A percentile compares a stretch with the other conserved stretches of the same genome.
Conservation (phyloP, 2,113 vertebrate species). For the Ameiurus melas region DNA sequence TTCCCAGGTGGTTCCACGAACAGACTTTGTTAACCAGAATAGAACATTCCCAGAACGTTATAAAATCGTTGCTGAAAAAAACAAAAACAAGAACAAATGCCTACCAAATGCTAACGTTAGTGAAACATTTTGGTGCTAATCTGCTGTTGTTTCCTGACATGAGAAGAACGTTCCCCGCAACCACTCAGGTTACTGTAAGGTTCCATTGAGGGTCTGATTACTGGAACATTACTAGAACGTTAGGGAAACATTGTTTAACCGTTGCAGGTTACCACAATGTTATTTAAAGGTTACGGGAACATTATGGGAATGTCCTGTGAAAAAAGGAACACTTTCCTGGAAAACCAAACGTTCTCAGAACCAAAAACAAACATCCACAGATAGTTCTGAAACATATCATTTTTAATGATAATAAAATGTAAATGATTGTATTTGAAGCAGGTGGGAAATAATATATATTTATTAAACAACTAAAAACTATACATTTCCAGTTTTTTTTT, state of each 20-base stretch:
- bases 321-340: background rate
- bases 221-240: background rate
- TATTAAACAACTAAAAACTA: background rate
- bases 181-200: background rate
- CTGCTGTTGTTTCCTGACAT: background rate
- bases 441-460: background rate
- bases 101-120: background rate
- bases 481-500: no score
- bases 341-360: background rate
- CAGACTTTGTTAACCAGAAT: background rate
- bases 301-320: background rate
- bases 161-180: background rate
- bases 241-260: background rate
- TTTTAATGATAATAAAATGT: no score
- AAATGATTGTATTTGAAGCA: background rate
- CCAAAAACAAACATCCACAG: background rate
- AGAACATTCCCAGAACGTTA: background rate
- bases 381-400: no score
- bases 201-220: background rate
- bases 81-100: background rate
- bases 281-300: background rate
- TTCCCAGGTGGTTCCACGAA: background rate
- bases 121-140: background rate
- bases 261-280: background rate
- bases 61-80: background rate